A percentile compares a stretch with the other conserved stretches of the same genome.
These are phyloP conservation scores for Trachemys scripta DNA, from an alignment of 2,113 vertebrate genomes.

Conservation along the genomic window DNA sequence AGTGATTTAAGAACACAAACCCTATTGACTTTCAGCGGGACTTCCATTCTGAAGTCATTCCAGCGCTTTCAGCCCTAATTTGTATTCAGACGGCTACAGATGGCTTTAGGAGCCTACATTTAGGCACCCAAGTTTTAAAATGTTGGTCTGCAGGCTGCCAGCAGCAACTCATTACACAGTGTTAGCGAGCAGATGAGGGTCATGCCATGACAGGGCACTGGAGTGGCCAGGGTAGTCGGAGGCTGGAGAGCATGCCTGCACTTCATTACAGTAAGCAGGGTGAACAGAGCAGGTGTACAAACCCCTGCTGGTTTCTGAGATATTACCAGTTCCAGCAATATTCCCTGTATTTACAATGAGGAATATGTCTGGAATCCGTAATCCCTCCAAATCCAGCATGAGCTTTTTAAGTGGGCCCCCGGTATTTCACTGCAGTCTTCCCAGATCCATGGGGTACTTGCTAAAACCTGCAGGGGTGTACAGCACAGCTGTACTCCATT, in stretches of 20 bases:
- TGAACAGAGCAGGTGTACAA: background rate
- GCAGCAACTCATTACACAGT: background rate
- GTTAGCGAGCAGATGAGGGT: background rate
- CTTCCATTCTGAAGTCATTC: background rate
- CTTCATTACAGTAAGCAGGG: fast-evolving
- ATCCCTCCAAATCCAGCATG: background rate
- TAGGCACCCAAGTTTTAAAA: background rate
- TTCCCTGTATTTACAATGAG: fast-evolving
- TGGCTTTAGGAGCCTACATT: background rate
- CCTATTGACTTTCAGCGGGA: background rate
- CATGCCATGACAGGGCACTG: background rate
- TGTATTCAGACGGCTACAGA: background rate
- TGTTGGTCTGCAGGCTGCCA: background rate
- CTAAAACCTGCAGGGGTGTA: background rate
- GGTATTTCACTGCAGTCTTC: background rate
- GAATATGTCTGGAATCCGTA: background rate
- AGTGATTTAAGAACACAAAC: background rate
- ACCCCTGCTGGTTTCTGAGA: background rate
- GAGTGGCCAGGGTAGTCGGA: fast-evolving
- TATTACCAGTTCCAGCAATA: background rate
- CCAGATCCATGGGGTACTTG: background rate
- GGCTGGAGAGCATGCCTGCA: background rate
- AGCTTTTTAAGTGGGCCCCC: fast-evolving
- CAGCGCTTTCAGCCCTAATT: background rate
- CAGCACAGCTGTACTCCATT: background rate